Evolutionary conservation across 1,140 invertebrate genomes (phyloP), one percentile per base, ranked within the genome.

Genomic region (Rhopalosiphum maidis): DNA sequence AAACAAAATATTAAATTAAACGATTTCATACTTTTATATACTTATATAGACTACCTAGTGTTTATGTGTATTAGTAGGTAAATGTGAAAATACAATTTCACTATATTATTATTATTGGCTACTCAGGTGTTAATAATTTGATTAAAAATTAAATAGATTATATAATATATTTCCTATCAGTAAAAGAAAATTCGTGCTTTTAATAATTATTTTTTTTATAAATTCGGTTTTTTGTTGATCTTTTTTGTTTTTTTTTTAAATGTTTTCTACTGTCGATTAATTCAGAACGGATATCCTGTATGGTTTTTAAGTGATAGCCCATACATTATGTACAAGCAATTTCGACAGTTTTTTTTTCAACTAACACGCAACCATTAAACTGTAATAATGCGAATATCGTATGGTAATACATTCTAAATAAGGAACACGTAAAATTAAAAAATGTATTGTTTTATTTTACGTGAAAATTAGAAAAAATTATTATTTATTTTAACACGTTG

Each of bases 191-290:
- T 30, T 30, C 15, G 15, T 35, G 60, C 18, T 77, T 18, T 77
- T 77, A 77, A 77, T 77, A 77, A 77, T 77, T 77, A 77, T 77
- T 35, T 77, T 77, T 68, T 77, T 77, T 77, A 77, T n/a, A 4
- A n/a, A n/a, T n/a, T 77, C 30, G n/a, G 60, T 77, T 68, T 15
- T 68, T 18, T 68, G 30, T 68, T 15, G 11, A 68, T 68, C 60
- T 68, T 68, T 68, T 68, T 68, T n/a, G 30, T 68, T 68, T n/a
- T n/a, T 68, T n/a, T 30, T 21, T 77, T 77, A 77, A 77, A 77
- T 35, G 60, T 77, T 77, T 77, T 77, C 60, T 77, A n/a, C 11
- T 77, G 30, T 77, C 15, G n/a, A 77, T 77, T 77, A 77, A 77
- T 77, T 77, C 60, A 77, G 15, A n/a, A 77, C 60, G 60, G 60